phyloP scores from a whole-genome alignment of 2,113 vertebrate species.

The Dipodomys spectabilis region DNA sequence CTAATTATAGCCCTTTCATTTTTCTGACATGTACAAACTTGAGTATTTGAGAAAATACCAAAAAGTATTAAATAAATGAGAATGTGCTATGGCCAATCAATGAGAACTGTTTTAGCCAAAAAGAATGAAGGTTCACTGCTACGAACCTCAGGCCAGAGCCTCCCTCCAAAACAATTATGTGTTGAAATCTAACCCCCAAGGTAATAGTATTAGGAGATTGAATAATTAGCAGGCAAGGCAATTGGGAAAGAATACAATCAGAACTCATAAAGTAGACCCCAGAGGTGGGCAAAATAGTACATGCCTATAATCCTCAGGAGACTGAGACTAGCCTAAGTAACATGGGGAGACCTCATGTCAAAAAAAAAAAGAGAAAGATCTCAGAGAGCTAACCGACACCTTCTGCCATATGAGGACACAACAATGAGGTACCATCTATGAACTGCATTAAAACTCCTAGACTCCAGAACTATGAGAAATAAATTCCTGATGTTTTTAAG shows the following conservation, averaged over 20 bases:
- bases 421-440: not conserved
- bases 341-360: not conserved
- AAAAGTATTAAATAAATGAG: conserved; percentile 66
- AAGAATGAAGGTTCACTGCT: conserved; percentile 74
- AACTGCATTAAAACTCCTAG: not conserved
- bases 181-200: not conserved
- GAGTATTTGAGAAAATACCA: conserved; percentile 70
- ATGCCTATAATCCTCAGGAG: too few species aligned
- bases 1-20: conserved; percentile 4
- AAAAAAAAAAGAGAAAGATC: not conserved
- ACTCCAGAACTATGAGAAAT: not conserved
- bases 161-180: not conserved
- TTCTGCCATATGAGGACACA: not conserved
- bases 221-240: too few species aligned
- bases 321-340: too few species aligned
- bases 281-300: too few species aligned
- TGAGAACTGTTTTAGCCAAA: conserved; percentile 82
- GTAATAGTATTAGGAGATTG: too few species aligned
- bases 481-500: not conserved
- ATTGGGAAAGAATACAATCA: not conserved
- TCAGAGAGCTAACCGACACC: not conserved
- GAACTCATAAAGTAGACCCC: too few species aligned
- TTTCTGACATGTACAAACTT: conserved; percentile 64
- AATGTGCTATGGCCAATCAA: not conserved
- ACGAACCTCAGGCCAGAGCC: not conserved